Conservation (phyloP, 1,140 invertebrate species). For the Pseudomyrmex dendroicus region DNA sequence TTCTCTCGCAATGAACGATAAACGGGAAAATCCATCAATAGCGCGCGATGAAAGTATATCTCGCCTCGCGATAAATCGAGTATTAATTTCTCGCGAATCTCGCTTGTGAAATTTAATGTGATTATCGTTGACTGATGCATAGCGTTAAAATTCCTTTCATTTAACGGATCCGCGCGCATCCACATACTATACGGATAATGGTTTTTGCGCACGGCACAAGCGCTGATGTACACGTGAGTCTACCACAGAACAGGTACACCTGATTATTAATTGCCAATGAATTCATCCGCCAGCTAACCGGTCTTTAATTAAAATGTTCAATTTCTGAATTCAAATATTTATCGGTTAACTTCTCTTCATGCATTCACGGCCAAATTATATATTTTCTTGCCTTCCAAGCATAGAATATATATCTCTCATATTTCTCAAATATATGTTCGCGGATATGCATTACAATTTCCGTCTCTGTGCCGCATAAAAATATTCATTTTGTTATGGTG, state of each 20-base stretch:
- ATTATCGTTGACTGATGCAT: slow-evolving; percentile 9
- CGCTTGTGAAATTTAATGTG: slow-evolving; percentile 49
- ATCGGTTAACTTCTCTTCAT: slow-evolving; percentile 22
- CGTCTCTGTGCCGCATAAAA: no score
- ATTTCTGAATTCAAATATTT: slow-evolving; percentile 55
- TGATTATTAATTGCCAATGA: slow-evolving; percentile 61
- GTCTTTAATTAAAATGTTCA: slow-evolving; percentile 60
- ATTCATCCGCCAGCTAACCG: slow-evolving; percentile 20
- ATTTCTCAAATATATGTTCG: slow-evolving; percentile 2
- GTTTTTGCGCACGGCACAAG: slow-evolving; percentile 25
- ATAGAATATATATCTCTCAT: neutral
- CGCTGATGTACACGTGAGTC: neutral
- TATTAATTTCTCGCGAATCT: slow-evolving; percentile 49
- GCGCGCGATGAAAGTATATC: slow-evolving; percentile 32
- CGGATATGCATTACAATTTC: neutral
- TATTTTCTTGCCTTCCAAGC: slow-evolving; percentile 22
- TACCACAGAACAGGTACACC: slow-evolving; percentile 16
- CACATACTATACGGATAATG: slow-evolving; percentile 5
- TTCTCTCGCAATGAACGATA: slow-evolving; percentile 8
- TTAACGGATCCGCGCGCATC: slow-evolving; percentile 31
- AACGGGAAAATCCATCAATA: slow-evolving; percentile 20
- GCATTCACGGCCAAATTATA: slow-evolving; percentile 23
- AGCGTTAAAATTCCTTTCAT: slow-evolving; percentile 49
- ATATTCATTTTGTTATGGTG: no score
- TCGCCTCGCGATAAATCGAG: slow-evolving; percentile 39